Conservation (phyloP, 2,888 invertebrate genomes). For the Leistus spinibarbis region DNA sequence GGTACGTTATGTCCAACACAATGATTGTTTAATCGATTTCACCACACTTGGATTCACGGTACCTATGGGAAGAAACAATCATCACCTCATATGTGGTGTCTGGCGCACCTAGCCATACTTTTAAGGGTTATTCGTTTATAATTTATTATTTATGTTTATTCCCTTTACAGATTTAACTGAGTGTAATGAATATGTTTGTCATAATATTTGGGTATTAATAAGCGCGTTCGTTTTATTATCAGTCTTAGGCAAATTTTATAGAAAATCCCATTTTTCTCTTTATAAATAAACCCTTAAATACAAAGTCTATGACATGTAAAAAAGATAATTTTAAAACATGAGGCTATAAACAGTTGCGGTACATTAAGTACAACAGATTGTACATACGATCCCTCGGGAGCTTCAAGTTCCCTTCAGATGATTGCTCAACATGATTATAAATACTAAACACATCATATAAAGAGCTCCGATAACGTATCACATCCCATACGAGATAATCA, state of each 20-base stretch:
- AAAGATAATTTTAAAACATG: constrained; percentile 8
- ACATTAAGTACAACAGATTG: constrained; percentile 16
- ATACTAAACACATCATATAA: constrained; percentile 1
- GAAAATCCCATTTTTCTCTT: background rate
- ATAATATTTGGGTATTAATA: background rate
- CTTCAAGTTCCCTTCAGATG: background rate
- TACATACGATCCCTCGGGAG: background rate
- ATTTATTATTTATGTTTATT: background rate
- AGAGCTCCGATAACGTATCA: background rate
- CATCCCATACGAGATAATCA: constrained; percentile 9
- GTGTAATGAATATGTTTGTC: background rate
- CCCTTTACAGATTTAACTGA: background rate
- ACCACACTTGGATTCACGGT: constrained; percentile 48
- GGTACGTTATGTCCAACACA: constrained; percentile 49
- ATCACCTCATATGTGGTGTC: background rate
- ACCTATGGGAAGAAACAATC: constrained; percentile 4
- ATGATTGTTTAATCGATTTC: constrained; percentile 52
- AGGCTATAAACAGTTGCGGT: constrained; percentile 9
- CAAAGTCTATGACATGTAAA: background rate
- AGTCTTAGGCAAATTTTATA: too few species aligned
- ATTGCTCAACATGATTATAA: background rate
- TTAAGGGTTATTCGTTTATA: background rate
- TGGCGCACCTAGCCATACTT: background rate
- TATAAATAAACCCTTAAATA: background rate
- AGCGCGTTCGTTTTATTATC: too few species aligned